Percentiles rank a stretch among this genome's conserved stretches.
Conservation (phyloP, 2,113 vertebrate species). For the Delphinus delphis region DNA sequence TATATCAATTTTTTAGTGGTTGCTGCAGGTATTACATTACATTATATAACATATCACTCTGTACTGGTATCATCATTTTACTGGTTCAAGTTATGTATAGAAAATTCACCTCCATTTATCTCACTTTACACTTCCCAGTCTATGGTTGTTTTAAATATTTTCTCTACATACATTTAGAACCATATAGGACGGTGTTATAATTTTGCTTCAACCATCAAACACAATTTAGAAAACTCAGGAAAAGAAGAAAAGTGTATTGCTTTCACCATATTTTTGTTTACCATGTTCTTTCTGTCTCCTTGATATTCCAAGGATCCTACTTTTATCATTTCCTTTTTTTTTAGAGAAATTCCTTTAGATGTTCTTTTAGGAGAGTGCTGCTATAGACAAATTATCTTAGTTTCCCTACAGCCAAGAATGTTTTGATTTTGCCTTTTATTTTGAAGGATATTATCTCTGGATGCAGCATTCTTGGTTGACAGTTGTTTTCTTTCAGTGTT, state of each 20-base stretch:
- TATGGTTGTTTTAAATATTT: background rate
- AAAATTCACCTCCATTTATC: background rate
- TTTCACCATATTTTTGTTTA: background rate
- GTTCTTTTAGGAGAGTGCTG: background rate
- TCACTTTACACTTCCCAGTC: background rate
- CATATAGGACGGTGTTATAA: background rate
- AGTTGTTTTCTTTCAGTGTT: background rate
- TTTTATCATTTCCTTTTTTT: background rate
- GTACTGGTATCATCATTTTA: background rate
- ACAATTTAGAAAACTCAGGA: background rate
- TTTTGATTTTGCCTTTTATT: background rate
- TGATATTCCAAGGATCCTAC: background rate
- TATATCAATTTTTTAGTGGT: background rate
- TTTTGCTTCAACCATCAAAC: background rate
- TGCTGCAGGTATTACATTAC: background rate
- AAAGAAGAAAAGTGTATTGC: background rate
- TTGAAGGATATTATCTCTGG: background rate
- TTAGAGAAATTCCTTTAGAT: background rate
- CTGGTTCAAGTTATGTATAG: background rate
- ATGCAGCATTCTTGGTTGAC: background rate
- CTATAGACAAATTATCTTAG: background rate
- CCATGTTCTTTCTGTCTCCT: background rate
- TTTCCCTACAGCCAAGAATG: background rate
- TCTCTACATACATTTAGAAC: background rate
- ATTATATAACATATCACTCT: background rate